Base-by-base conservation (phyloP, 2,113 vertebrate genomes). In the Morone saxatilis region DNA sequence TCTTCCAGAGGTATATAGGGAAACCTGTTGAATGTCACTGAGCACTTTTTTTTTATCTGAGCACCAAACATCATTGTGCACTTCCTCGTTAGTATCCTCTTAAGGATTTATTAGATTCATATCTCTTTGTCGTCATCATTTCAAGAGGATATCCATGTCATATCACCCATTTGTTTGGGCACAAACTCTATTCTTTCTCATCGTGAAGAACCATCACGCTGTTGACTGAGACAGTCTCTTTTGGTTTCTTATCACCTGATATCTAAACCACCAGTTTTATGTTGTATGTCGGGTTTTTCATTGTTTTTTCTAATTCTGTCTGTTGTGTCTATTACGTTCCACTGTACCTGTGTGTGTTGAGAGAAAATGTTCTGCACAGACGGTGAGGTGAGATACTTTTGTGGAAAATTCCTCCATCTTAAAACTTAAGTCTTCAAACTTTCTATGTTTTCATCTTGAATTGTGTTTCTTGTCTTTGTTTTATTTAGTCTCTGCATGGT, bases 1-100 rank as follows among this genome's bases (percentile, higher is more conserved):
- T 73, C 75, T n/a, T 73, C 70, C 40, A 80, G 88, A 93, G 94
- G 91, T 93, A 94, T 63, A 80, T 11, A 79, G 47, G 71, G 16
- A 47, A 60, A 71, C 14, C 22, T 25, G 11, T 80, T 62, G 5
- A n/a, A 6, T 76, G 65, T 92, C 90, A 91, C 85, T 11, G 50
- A 90, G 77, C 88, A 88, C 80, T 67, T 87, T 70, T 84, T 84
- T 79, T 77, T 89, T 57, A 79, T 67, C 62, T 88, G 90, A 87
- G 72, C 90, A 90, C 85, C 86, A 67, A 36, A 65, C 80, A 17
- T 72, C 57, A 19, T 36, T 40, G 47, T 67, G 57, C 85, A 86
- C 67, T 14, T 59, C 14, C 19, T 31, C 7, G 22, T 75, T 50
- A 9, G 72, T 67, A 68, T 48, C 13, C 0, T 59, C 69, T 59